Evolutionary conservation across 2,113 vertebrate species (phyloP).

Genomic region (Festucalex cinctus): DNA sequence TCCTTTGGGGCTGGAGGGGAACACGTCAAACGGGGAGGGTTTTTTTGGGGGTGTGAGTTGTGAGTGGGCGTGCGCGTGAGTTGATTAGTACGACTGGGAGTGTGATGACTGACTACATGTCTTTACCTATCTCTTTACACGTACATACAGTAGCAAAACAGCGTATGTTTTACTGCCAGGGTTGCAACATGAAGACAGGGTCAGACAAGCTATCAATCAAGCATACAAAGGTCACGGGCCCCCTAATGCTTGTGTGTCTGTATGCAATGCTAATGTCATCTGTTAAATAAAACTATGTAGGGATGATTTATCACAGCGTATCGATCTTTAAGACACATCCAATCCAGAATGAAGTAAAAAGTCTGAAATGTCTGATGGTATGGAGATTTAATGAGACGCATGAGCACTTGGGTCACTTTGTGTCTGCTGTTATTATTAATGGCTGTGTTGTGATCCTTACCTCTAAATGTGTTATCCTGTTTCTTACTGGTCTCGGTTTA

Average conservation of each 20-base stretch:
- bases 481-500: background rate
- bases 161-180: constrained; percentile 37
- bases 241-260: constrained; percentile 52
- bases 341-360: constrained; percentile 43
- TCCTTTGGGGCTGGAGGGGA: constrained; percentile 72
- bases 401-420: constrained; percentile 26
- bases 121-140: constrained; percentile 21
- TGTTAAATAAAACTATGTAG: constrained; percentile 58
- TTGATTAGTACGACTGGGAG: constrained; percentile 23
- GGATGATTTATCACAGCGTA: constrained; percentile 56
- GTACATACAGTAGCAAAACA: constrained; percentile 54
- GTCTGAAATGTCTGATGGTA: constrained; percentile 26
- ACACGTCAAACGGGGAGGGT: constrained; percentile 56
- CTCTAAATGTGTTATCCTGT: constrained; percentile 12
- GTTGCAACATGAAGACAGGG: constrained; percentile 45
- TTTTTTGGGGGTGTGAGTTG: constrained; percentile 13
- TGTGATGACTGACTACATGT: constrained; percentile 5
- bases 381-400: constrained; percentile 41
- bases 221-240: constrained; percentile 54
- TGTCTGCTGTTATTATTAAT: constrained; percentile 39
- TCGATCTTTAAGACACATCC: constrained; percentile 45
- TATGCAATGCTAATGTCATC: constrained; percentile 69
- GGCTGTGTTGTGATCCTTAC: constrained; percentile 32
- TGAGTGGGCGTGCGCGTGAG: constrained; percentile 10
- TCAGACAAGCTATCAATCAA: constrained; percentile 68